A percentile compares a stretch with the other conserved stretches of the same genome.
These are phyloP conservation scores for Loris lydekkerianus DNA, from an alignment of 2,797 vertebrate genomes.

Conservation along the genomic window DNA sequence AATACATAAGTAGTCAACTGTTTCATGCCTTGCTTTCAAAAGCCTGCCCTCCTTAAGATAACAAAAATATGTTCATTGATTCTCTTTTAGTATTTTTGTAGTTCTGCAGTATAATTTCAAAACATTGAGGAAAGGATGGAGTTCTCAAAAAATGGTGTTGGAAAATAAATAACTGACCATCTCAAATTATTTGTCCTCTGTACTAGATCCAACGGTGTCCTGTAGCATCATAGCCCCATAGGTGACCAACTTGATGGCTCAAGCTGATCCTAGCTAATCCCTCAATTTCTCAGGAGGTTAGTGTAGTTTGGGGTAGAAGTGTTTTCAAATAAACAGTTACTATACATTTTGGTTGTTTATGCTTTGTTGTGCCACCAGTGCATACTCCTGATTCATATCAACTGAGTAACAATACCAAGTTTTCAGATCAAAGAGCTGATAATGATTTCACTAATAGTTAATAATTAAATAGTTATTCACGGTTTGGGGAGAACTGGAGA, in stretches of 20 bases:
- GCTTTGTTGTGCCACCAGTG: neutral
- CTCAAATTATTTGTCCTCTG: neutral
- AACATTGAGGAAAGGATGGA: neutral
- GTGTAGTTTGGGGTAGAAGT: neutral
- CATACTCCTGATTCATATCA: neutral
- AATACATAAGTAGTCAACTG: constrained; percentile 30
- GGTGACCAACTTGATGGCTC: neutral
- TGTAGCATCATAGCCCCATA: neutral
- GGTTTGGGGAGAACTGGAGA: neutral
- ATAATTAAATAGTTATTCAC: neutral
- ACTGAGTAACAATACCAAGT: neutral
- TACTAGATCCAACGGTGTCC: neutral
- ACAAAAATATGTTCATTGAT: neutral
- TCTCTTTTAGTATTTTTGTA: constrained; percentile 26
- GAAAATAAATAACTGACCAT: neutral
- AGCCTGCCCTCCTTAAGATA: neutral
- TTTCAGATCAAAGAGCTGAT: neutral
- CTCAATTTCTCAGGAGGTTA: neutral
- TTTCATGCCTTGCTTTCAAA: constrained; percentile 66
- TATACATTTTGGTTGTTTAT: neutral
- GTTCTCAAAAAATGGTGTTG: neutral
- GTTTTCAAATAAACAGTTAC: constrained; percentile 17
- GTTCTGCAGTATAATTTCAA: neutral
- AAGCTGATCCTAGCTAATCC: neutral
- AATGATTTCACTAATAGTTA: neutral